Evolutionary conservation across 53 echinoderm and acorn worm genomes (phyloP).

Genomic region (Patiria pectinifera): DNA sequence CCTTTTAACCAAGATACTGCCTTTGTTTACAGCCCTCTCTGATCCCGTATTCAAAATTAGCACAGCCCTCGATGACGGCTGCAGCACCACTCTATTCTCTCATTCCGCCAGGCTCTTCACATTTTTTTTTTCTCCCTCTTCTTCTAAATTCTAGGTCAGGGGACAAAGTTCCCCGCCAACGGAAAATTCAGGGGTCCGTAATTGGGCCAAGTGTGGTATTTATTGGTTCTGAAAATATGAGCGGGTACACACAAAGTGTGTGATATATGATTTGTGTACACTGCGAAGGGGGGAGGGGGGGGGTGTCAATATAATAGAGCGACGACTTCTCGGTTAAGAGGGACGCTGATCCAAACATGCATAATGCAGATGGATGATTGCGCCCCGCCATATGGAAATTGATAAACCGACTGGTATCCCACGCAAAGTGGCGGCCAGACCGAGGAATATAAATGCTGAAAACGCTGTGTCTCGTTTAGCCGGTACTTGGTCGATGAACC

Average conservation of each 20-base stretch:
- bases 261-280: slow-evolving; percentile 66
- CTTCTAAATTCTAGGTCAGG: slow-evolving; percentile 50
- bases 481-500: slow-evolving; percentile 35
- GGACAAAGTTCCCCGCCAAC: slow-evolving; percentile 54
- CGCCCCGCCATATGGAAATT: slow-evolving; percentile 7
- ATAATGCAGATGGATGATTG: slow-evolving; percentile 22
- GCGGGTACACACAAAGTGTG: slow-evolving; percentile 39
- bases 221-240: slow-evolving; percentile 45
- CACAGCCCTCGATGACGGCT: slow-evolving; percentile 14
- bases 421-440: background rate
- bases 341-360: background rate
- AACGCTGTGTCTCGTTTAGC: background rate
- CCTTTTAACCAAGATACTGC: background rate
- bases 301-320: slow-evolving; percentile 34
- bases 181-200: slow-evolving; percentile 46
- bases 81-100: slow-evolving; percentile 21
- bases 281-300: background rate
- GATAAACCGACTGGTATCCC: slow-evolving; percentile 13
- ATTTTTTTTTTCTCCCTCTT: background rate
- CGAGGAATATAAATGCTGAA: background rate
- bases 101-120: background rate
- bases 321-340: background rate
- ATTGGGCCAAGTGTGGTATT: slow-evolving; percentile 56
- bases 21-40: background rate
- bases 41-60: slow-evolving; percentile 25